phyloP scores from a whole-genome alignment of 1,140 invertebrate genomes.

The Plectrocnemia conspersa region DNA sequence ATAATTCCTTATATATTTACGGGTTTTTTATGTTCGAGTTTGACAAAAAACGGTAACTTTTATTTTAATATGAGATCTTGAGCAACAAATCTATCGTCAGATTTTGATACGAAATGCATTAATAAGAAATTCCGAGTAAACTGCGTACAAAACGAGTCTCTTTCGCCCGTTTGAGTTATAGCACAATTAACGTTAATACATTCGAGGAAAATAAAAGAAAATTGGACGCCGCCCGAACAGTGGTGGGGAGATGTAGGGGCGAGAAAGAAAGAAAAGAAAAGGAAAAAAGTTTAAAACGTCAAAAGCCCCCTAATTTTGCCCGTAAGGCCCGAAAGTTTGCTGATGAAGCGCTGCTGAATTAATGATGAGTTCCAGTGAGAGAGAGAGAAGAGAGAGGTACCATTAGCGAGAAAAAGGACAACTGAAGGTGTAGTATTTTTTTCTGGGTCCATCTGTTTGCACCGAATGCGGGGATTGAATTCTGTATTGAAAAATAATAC shows the following conservation, averaged over 20 bases:
- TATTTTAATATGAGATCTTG: too few species aligned
- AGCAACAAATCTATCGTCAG: too few species aligned
- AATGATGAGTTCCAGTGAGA: conserved; percentile 17
- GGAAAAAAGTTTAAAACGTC: conserved; percentile 18
- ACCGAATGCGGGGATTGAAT: too few species aligned
- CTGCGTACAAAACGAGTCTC: too few species aligned
- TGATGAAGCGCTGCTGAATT: conserved; percentile 22
- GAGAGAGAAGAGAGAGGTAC: conserved; percentile 8
- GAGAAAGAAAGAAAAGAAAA: too few species aligned
- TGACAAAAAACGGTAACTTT: too few species aligned
- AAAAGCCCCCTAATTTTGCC: conserved; percentile 21
- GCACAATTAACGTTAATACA: conserved; percentile 16
- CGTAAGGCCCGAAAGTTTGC: not conserved
- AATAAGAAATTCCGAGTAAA: too few species aligned
- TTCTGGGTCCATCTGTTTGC: not conserved
- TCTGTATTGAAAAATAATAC: conserved; percentile 10
- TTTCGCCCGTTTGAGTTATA: conserved; percentile 10
- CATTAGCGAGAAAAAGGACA: conserved; percentile 5
- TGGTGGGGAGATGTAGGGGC: too few species aligned
- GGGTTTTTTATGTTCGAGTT: too few species aligned
- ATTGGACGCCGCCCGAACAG: conserved; percentile 1
- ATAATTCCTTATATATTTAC: too few species aligned
- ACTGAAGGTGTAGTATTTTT: not conserved
- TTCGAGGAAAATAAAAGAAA: not conserved
- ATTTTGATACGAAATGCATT: too few species aligned